phyloP scores from a whole-genome alignment of 2,113 vertebrate species.

The Solea senegalensis region DNA sequence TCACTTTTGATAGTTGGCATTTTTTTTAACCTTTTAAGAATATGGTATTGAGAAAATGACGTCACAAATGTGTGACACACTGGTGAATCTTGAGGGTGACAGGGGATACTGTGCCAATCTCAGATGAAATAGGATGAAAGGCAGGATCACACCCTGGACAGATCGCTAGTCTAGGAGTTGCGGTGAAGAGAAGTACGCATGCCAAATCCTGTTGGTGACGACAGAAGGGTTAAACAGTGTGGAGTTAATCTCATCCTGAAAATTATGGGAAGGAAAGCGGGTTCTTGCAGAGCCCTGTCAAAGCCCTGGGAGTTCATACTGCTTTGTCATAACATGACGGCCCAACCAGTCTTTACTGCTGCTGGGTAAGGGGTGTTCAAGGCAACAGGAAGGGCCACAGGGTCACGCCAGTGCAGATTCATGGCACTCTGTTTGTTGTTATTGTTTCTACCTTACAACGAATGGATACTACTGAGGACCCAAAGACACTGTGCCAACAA shows the following conservation, averaged over 20 bases:
- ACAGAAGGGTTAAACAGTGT: neutral
- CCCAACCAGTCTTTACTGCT: slow-evolving; percentile 29
- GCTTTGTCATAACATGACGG: slow-evolving; percentile 50
- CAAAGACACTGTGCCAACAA: slow-evolving; percentile 55
- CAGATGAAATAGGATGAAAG: too few species aligned
- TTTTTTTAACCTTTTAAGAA: too few species aligned
- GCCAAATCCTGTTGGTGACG: too few species aligned
- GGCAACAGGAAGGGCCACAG: slow-evolving; percentile 65
- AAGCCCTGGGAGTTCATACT: slow-evolving; percentile 11
- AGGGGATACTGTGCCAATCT: too few species aligned
- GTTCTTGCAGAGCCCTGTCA: slow-evolving; percentile 29
- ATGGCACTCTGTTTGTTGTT: slow-evolving; percentile 41
- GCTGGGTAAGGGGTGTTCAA: slow-evolving; percentile 33
- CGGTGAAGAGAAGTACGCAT: too few species aligned
- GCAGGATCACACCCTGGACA: too few species aligned
- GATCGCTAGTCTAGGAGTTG: too few species aligned
- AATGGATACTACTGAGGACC: slow-evolving; percentile 64
- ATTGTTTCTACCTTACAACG: slow-evolving; percentile 73
- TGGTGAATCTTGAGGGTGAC: too few species aligned
- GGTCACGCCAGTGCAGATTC: slow-evolving; percentile 51
- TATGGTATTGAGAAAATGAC: too few species aligned
- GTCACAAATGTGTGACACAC: too few species aligned
- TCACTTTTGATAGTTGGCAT: too few species aligned
- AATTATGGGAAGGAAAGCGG: slow-evolving; percentile 21
- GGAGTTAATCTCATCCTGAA: slow-evolving; percentile 18